Conservation (phyloP, 2,888 invertebrate species). For the Rhogogaster chlorosoma region DNA sequence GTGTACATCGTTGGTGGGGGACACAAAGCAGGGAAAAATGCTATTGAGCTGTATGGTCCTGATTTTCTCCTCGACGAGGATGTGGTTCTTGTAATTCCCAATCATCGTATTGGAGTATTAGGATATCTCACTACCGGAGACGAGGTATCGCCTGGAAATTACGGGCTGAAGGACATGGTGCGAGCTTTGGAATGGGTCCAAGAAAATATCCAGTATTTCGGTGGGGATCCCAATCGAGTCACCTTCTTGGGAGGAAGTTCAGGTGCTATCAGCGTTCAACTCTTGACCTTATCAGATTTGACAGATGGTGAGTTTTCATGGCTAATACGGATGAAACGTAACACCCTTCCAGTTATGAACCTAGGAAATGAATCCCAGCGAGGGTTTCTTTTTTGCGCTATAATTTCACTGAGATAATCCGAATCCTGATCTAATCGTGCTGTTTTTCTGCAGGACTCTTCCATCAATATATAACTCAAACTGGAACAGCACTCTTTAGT, state of each 20-base stretch:
- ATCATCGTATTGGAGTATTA: background rate
- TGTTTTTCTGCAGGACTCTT: slow-evolving; percentile 6
- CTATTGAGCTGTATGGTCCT: background rate
- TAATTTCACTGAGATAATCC: background rate
- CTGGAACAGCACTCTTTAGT: background rate
- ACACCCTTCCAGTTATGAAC: background rate
- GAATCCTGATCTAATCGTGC: background rate
- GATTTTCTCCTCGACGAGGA: slow-evolving; percentile 9
- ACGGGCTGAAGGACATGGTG: background rate
- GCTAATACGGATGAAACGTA: background rate
- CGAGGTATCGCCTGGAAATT: slow-evolving; percentile 35
- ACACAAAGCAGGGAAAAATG: background rate
- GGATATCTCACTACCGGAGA: slow-evolving; percentile 33
- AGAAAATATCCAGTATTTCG: slow-evolving; percentile 19
- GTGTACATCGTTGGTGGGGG: slow-evolving; percentile 14
- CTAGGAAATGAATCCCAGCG: background rate
- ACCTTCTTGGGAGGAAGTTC: slow-evolving; percentile 19
- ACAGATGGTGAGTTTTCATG: background rate
- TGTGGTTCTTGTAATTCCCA: slow-evolving; percentile 13
- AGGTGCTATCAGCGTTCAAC: background rate
- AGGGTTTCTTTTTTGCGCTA: background rate
- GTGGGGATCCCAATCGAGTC: slow-evolving; percentile 26
- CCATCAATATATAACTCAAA: slow-evolving; percentile 24
- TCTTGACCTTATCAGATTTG: background rate
- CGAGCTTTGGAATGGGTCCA: slow-evolving; percentile 17